These are phyloP conservation scores for Heliconius eleuchia DNA, from an alignment of 1,140 invertebrate genomes.

Conservation along the genomic window DNA sequence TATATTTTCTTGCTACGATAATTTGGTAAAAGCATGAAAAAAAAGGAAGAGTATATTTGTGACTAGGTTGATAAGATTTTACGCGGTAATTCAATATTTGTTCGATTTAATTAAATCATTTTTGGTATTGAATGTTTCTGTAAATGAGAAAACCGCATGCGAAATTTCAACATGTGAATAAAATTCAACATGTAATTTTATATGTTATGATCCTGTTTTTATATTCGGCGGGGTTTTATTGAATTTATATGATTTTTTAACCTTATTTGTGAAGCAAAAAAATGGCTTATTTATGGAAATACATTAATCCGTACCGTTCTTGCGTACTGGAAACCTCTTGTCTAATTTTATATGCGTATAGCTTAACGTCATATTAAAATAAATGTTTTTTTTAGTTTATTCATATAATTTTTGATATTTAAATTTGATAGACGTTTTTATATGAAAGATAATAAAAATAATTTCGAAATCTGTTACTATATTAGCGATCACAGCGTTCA, in stretches of 20 bases:
- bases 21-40: no score
- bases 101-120: neutral
- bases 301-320: neutral
- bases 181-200: neutral
- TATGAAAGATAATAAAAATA: no score
- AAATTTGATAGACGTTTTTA: no score
- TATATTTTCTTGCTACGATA: no score
- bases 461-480: no score
- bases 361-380: neutral
- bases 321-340: neutral
- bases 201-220: neutral
- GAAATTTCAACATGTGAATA: neutral
- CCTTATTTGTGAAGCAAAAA: neutral
- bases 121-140: neutral
- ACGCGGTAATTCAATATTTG: neutral
- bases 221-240: neutral
- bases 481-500: no score
- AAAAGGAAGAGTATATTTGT: no score
- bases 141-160: neutral
- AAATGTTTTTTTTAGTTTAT: no score
- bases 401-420: no score
- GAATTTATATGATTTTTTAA: neutral
- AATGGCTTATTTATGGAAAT: neutral
- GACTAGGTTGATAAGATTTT: no score
- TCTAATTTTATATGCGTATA: neutral